These are phyloP conservation scores for Chironomus tepperi DNA, from an alignment of 1,140 invertebrate genomes.

Conservation along the genomic window DNA sequence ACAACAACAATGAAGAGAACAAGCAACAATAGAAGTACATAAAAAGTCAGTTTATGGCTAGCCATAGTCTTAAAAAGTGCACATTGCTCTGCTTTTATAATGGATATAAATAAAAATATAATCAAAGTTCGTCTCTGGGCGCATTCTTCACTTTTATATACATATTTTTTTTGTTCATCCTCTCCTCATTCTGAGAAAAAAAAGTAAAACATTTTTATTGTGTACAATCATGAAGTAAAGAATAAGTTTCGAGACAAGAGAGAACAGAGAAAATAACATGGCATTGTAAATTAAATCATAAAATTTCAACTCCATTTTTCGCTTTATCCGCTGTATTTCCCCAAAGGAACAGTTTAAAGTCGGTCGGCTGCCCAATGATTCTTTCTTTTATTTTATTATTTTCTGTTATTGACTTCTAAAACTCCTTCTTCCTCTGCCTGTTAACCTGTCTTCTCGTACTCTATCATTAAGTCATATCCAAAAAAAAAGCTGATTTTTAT, in stretches of 20 bases:
- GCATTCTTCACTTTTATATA: neutral
- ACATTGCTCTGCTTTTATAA: constrained; percentile 8
- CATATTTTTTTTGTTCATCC: neutral
- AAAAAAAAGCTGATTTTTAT: too few species aligned
- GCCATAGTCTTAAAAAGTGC: neutral
- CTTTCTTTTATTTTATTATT: too few species aligned
- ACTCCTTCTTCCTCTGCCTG: too few species aligned
- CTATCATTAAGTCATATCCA: too few species aligned
- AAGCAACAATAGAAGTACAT: neutral
- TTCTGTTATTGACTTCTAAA: too few species aligned
- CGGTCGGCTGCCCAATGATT: neutral
- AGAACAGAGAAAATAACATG: neutral
- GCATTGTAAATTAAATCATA: constrained; percentile 19
- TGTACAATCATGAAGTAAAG: neutral
- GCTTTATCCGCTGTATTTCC: neutral
- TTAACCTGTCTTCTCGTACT: too few species aligned
- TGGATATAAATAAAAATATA: constrained; percentile 2
- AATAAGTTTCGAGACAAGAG: neutral
- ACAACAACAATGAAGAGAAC: neutral
- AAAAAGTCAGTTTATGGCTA: neutral
- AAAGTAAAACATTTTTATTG: constrained; percentile 17
- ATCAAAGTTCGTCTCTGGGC: neutral
- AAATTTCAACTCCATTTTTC: constrained; percentile 19
- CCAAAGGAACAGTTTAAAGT: neutral
- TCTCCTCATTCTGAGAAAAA: neutral